Conservation (phyloP, 2,113 vertebrate genomes). For the Neomonachus schauinslandi region DNA sequence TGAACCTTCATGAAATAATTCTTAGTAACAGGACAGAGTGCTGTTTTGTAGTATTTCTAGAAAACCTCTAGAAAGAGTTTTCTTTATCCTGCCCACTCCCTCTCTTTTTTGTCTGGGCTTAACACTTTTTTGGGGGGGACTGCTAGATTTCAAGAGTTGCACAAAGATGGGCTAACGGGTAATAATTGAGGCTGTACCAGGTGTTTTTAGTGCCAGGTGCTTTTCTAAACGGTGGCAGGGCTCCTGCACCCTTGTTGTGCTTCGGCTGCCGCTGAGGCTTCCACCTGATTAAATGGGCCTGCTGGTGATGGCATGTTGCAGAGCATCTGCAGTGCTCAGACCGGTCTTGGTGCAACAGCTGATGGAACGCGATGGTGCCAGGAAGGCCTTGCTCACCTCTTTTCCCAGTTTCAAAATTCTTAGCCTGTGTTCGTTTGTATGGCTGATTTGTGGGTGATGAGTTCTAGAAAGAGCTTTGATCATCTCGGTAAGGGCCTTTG, state of each 20-base stretch:
- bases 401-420: background rate
- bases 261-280: background rate
- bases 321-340: background rate
- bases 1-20: background rate
- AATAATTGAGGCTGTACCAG: background rate
- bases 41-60: background rate
- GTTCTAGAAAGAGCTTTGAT: background rate
- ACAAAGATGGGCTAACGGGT: background rate
- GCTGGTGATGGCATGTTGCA: background rate
- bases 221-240: background rate
- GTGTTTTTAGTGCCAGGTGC: background rate
- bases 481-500: background rate
- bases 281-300: background rate
- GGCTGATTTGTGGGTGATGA: background rate
- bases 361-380: fast-evolving
- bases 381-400: background rate
- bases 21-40: background rate
- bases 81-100: background rate
- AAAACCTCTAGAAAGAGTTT: background rate
- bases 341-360: background rate
- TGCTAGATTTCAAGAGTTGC: background rate
- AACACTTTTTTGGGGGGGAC: background rate
- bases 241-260: background rate
- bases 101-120: background rate
- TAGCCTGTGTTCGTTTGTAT: background rate